phyloP scores from a whole-genome alignment of 2,113 vertebrate species.

The Thalassarche chlororhynchos region DNA sequence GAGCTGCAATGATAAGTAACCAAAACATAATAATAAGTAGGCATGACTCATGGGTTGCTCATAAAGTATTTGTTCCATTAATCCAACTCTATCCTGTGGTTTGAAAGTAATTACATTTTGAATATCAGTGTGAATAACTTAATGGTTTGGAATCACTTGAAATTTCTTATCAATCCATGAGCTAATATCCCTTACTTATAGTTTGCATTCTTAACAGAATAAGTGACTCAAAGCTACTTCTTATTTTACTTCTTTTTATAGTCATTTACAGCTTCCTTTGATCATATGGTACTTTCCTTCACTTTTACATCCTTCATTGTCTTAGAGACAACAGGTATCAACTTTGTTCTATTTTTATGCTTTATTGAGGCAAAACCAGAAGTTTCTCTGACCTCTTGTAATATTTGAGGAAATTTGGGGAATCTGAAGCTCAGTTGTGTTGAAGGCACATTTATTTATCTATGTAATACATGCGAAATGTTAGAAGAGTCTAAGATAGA shows the following conservation, averaged over 20 bases:
- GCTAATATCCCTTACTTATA: background rate
- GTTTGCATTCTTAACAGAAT: background rate
- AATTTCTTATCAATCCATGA: slow-evolving; percentile 4
- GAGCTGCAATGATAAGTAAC: slow-evolving; percentile 1
- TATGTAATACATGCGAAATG: background rate
- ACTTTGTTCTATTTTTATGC: background rate
- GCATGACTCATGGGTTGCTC: background rate
- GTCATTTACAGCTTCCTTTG: background rate
- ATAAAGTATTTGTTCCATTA: slow-evolving; percentile 15
- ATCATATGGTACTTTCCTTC: background rate
- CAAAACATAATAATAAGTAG: background rate
- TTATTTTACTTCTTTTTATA: background rate
- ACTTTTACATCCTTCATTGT: background rate
- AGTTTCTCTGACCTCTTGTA: background rate
- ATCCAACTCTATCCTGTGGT: background rate
- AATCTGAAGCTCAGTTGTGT: background rate
- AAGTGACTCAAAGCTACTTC: background rate
- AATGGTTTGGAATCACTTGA: slow-evolving; percentile 24
- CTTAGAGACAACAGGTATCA: background rate
- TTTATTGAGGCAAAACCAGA: background rate
- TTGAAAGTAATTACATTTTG: slow-evolving; percentile 40
- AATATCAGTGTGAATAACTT: slow-evolving; percentile 6
- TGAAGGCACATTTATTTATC: background rate
- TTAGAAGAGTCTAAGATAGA: background rate
- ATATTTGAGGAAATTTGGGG: background rate